Evolutionary conservation across 2,888 invertebrate species (phyloP).

Genomic region (Diarsia brunnea): DNA sequence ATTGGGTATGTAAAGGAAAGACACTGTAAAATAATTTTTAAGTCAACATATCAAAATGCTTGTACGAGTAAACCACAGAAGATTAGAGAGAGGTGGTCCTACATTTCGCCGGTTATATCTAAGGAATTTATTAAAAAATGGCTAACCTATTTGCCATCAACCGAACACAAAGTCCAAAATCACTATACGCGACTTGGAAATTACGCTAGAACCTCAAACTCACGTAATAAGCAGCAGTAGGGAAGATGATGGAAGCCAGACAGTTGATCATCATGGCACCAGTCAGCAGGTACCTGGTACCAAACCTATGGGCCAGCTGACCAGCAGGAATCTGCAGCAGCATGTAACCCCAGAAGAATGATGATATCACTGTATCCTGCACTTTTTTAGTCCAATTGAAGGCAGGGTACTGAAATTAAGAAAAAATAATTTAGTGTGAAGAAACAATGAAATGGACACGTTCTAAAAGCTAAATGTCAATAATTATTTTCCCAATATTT

Average conservation of each 20-base stretch:
- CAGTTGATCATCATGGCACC: conserved; percentile 91
- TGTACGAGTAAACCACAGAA: no score
- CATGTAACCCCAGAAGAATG: conserved; percentile 93
- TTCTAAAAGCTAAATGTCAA: not conserved
- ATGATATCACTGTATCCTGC: conserved; percentile 87
- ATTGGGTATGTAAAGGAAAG: not conserved
- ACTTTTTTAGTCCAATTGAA: conserved; percentile 90
- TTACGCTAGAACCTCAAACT: conserved; percentile 59
- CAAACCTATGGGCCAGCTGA: conserved; percentile 93
- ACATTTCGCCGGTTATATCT: no score
- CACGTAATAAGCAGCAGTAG: conserved; percentile 91
- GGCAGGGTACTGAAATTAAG: conserved; percentile 78
- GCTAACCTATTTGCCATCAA: not conserved
- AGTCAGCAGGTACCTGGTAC: conserved; percentile 92
- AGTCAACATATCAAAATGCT: no score
- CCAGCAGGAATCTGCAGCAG: conserved; percentile 93
- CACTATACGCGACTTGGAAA: not conserved
- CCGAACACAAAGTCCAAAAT: not conserved
- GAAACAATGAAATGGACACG: not conserved
- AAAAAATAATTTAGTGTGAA: not conserved
- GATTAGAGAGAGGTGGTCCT: no score
- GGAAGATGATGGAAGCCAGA: conserved; percentile 92
- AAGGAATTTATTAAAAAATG: no score
- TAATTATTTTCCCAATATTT: not conserved
- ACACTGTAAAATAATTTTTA: not conserved